Evolutionary conservation across 2,797 vertebrate genomes (phyloP), one percentile per base, ranked within the genome.

Genomic region (Sarcoramphus papa): DNA sequence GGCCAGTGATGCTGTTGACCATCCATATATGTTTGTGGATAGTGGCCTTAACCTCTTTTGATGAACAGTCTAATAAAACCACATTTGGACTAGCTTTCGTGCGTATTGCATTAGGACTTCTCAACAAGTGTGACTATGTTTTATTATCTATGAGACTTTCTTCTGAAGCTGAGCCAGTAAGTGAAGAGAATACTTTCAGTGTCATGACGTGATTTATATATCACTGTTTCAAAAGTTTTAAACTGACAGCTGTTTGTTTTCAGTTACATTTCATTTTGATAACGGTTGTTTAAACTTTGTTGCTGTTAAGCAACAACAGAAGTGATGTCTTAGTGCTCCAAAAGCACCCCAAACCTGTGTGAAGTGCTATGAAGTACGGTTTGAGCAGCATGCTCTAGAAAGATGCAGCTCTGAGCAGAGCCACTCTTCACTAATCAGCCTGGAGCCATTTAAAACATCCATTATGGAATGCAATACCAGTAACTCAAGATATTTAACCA

Each of bases 241-340:
- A 60, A 45, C 7, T 7, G 10, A 28, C 18, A n/a, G 4, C 1
- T 62, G 2, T 53, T 82, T 35, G 2, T 21, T 85, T 91, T 54
- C 0, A 0, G 9, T 35, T 47, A 11, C 5, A 16, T 35, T 65
- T 62, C 4, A 14, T 41, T 84, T 75, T 14, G 0, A 41, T 28
- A 33, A 50, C 10, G 4, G 3, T 27, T 33, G 7, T 47, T 59
- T 54, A 43, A 67, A 51, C 6, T 28, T 25, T 41, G 8, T 20
- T 76, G 17, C 8, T 63, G 7, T 40, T 47, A 57, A 73, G 4
- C 6, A 65, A 21, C 18, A 35, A 14, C 4, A 56, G 13, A 86
- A 57, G 10, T 13, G 5, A 23, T 60, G 15, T 12, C 25, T 73
- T 40, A 79, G 7, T 19, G 10, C 13, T 50, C 35, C 5, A 78